phyloP scores from a whole-genome alignment of 2,888 invertebrate species.

The Pristionchus exspectatus region DNA sequence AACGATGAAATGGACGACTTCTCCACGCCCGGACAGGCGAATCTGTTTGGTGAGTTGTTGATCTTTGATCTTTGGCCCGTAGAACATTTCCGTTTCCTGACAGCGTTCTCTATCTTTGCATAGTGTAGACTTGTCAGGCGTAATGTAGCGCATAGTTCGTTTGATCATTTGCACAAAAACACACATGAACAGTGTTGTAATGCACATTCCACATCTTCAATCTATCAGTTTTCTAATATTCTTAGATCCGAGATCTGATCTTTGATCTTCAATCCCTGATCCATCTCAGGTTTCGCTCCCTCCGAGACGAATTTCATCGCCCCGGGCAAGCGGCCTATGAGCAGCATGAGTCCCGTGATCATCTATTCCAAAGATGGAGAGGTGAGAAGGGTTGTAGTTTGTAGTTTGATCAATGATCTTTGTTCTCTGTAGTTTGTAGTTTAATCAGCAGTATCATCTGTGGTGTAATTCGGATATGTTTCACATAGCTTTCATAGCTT shows the following conservation, averaged over 20 bases:
- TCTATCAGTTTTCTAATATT: no score
- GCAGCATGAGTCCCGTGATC: constrained; percentile 92
- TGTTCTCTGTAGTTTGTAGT: background rate
- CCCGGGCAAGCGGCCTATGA: constrained; percentile 89
- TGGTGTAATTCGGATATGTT: no score
- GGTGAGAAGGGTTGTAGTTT: background rate
- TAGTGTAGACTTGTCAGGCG: no score
- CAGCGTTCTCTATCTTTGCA: no score
- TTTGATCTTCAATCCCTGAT: background rate
- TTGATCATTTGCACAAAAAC: no score
- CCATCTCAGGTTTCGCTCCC: constrained; percentile 81
- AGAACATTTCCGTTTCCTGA: background rate
- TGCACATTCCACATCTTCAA: no score
- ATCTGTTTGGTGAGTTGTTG: constrained; percentile 45
- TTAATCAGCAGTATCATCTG: no score
- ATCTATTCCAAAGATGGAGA: constrained; percentile 83
- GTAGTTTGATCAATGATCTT: constrained; percentile 11
- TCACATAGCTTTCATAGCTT: no score
- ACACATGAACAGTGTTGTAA: no score
- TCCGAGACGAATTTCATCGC: constrained; percentile 89
- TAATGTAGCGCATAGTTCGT: no score
- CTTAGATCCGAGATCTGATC: background rate
- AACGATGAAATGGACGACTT: constrained; percentile 81
- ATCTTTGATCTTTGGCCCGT: background rate
- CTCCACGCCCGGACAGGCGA: constrained; percentile 80